Evolutionary conservation across 2,113 vertebrate species (phyloP).

Genomic region (Lota lota): DNA sequence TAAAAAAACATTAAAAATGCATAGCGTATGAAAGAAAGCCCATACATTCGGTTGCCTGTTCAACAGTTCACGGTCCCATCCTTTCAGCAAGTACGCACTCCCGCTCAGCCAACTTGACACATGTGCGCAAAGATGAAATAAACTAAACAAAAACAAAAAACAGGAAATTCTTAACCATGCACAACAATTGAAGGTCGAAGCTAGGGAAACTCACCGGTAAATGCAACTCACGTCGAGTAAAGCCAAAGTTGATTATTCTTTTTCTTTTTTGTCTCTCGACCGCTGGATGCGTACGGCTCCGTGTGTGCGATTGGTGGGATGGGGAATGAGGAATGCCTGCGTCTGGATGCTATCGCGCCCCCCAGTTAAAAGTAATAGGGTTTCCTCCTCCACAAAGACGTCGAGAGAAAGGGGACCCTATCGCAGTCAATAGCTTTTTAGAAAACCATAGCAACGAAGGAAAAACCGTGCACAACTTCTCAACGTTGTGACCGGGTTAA

Average conservation of each 20-base stretch:
- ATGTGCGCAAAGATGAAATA: constrained; percentile 20
- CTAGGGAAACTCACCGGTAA: constrained; percentile 46
- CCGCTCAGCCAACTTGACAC: constrained; percentile 8
- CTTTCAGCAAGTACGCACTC: neutral
- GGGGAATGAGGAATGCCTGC: neutral
- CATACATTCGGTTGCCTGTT: neutral
- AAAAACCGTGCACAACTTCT: constrained; percentile 67
- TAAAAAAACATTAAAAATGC: neutral
- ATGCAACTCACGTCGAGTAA: constrained; percentile 18
- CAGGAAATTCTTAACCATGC: neutral
- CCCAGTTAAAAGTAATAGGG: constrained; percentile 46
- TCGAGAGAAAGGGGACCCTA: constrained; percentile 65
- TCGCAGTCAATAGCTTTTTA: constrained; percentile 69
- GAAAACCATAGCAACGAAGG: constrained; percentile 72
- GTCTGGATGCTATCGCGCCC: neutral
- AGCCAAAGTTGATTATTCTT: constrained; percentile 49
- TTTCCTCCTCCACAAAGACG: constrained; percentile 65
- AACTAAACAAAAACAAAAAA: neutral
- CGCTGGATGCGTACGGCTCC: neutral
- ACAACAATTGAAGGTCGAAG: too few relatives aligned
- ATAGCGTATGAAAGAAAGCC: constrained; percentile 1
- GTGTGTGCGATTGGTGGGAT: neutral
- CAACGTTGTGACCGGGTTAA: constrained; percentile 70
- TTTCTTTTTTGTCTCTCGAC: neutral
- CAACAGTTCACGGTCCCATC: neutral